Percentiles rank a stretch among this genome's conserved stretches.
phyloP scores from a whole-genome alignment of 2,888 invertebrate genomes.

The Ichneumon xanthorius region DNA sequence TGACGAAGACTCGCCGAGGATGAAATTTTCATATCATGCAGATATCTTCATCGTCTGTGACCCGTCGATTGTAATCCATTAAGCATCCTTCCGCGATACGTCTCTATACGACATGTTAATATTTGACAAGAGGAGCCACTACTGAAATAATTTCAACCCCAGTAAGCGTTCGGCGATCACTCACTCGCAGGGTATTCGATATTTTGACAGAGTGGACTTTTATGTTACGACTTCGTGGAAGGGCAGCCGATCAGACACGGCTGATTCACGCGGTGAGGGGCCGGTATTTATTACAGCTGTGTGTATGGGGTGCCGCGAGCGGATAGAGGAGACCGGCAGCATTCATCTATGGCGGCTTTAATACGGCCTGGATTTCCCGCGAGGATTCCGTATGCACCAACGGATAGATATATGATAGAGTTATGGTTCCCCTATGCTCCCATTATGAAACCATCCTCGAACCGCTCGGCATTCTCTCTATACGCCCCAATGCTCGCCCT shows the following conservation, averaged over 20 bases:
- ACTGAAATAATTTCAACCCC: slow-evolving; percentile 24
- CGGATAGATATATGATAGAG: slow-evolving; percentile 79
- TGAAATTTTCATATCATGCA: not conserved
- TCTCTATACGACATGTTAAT: not conserved
- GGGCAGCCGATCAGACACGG: slow-evolving; percentile 70
- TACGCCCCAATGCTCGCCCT: slow-evolving; percentile 62
- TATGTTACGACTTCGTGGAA: slow-evolving; percentile 49
- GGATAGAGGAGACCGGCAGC: slow-evolving; percentile 16
- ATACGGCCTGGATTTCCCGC: slow-evolving; percentile 77
- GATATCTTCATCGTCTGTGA: not conserved
- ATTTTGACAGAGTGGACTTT: slow-evolving; percentile 72
- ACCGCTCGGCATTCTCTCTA: slow-evolving; percentile 65
- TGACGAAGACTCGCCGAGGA: no score
- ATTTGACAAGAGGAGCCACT: not conserved
- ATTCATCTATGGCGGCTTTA: slow-evolving; percentile 69
- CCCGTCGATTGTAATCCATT: not conserved
- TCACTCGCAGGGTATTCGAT: slow-evolving; percentile 66
- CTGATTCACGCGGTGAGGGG: slow-evolving; percentile 70
- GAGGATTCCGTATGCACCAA: slow-evolving; percentile 72
- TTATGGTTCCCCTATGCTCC: slow-evolving; percentile 81
- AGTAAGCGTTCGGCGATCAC: slow-evolving; percentile 3
- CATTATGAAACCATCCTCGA: slow-evolving; percentile 76
- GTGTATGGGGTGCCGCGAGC: slow-evolving; percentile 3
- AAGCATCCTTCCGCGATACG: not conserved
- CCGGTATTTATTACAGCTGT: slow-evolving; percentile 18